These are phyloP conservation scores for Cyanoliseus patagonus DNA, from an alignment of 2,113 vertebrate genomes.

Conservation along the genomic window DNA sequence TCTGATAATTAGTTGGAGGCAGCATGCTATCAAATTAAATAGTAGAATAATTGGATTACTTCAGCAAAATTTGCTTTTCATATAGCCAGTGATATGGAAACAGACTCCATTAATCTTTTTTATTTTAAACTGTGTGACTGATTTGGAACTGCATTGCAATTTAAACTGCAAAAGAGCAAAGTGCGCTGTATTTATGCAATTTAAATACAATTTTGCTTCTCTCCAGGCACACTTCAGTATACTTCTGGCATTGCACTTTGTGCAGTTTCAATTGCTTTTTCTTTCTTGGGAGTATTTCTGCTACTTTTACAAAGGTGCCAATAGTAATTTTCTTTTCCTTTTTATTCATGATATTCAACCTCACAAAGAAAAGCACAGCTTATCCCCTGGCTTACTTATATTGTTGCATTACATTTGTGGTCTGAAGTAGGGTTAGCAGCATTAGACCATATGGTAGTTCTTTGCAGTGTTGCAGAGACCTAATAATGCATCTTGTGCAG, in stretches of 20 bases:
- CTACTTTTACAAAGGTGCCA: not conserved
- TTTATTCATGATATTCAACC: conserved; percentile 29
- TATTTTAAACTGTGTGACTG: not conserved
- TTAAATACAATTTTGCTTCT: not conserved
- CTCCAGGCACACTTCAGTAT: not conserved
- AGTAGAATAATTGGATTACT: conserved; percentile 10
- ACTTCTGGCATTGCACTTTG: not conserved
- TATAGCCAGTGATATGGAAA: not conserved
- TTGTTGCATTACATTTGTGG: conserved; percentile 5
- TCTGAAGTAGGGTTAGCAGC: conserved; percentile 38
- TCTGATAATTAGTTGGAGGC: not conserved
- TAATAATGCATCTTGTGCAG: not conserved
- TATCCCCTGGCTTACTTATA: conserved; percentile 29
- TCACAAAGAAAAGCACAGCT: not conserved
- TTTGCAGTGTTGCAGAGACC: not conserved
- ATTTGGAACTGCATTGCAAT: not conserved
- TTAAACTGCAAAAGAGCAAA: not conserved
- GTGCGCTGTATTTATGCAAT: not conserved
- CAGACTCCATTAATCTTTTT: not conserved
- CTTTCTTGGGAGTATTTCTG: not conserved
- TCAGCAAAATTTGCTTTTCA: not conserved
- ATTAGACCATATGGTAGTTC: not conserved
- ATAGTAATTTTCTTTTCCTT: not conserved
- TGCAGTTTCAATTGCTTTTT: not conserved
- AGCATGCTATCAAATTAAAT: conserved; percentile 1